These are phyloP conservation scores for Argyra leucocephala DNA, from an alignment of 2,888 invertebrate species.

Conservation along the genomic window DNA sequence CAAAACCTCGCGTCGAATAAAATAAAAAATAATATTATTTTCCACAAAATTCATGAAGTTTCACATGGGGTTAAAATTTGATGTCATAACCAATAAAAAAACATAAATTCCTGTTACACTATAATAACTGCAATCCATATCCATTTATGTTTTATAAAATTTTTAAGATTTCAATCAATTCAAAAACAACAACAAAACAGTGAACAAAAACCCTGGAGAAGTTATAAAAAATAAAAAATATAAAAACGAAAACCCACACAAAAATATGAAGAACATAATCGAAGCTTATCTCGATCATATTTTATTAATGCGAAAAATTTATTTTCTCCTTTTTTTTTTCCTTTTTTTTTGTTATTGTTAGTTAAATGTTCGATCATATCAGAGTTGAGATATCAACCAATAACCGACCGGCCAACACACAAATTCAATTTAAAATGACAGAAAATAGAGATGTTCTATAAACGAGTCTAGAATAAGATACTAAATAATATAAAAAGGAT, in stretches of 20 bases:
- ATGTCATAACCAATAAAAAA: too few relatives aligned
- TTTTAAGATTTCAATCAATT: conserved; percentile 3
- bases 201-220: not conserved
- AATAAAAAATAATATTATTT: too few relatives aligned
- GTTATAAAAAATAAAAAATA: not conserved
- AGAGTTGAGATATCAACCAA: not conserved
- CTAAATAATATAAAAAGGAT: too few relatives aligned
- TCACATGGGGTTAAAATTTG: too few relatives aligned
- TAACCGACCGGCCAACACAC: not conserved
- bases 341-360: not conserved
- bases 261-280: not conserved
- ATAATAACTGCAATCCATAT: not conserved
- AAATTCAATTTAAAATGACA: not conserved
- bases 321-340: not conserved
- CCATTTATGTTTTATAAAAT: not conserved
- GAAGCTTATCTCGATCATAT: conserved; percentile 1
- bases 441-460: too few relatives aligned
- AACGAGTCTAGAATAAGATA: too few relatives aligned
- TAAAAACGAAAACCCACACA: not conserved
- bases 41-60: too few relatives aligned
- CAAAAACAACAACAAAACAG: not conserved
- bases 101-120: not conserved
- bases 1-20: too few relatives aligned
- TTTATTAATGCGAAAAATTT: conserved; percentile 4
- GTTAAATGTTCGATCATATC: not conserved